Base-by-base conservation (phyloP, 2,888 invertebrate species). In the Griposia aprilina region DNA sequence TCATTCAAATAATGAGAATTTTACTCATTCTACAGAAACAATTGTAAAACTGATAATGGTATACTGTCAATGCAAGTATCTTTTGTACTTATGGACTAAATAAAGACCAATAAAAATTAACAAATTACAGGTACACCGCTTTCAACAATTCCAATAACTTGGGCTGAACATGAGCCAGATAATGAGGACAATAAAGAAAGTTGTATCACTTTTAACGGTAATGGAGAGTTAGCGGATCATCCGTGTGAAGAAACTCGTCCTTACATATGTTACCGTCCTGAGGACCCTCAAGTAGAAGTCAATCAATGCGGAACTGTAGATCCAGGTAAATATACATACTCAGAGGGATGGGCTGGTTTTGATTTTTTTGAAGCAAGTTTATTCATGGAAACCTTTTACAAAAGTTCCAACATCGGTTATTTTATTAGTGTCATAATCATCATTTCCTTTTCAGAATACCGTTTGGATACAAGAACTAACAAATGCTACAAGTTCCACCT, bases 261-360 rank as follows among this genome's bases (percentile, higher is more conserved):
- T 7, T 89, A 83, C 63, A 85, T 89, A 10, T 89, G 89, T 71
- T 89, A 82, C 26, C 83, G 78, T 26, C 6, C 62, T 0, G 59
- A 50, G 15, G 45, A 60, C 41, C 66, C 45, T 69, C 55, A 20
- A 30, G 72, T 8, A 11, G 71, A 1, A 65, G 62, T 69, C 5
- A 88, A 80, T 63, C 76, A 63, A n/a, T 90, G 89, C 48, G 89
- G 89, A 0, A 89, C 89, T 60, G 13, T 78, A 4, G 89, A 90
- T 36, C 81, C 81, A 74, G 67, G 65, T 76, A 50, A 50, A 23
- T 36, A 26, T n/a, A n/a, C 20, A 17, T 26, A 41, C 6, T 41
- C 20, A n/a, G 10, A 59, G 50, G 6, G 8, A 23, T 67, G 8
- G 23, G 15, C 11, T 2, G 5, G 26, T 7, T n/a, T 48, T 3